Percentiles rank a stretch among this genome's conserved stretches.
phyloP scores from a whole-genome alignment of 2,888 invertebrate species.

The Rhopalosiphum nymphaeae region DNA sequence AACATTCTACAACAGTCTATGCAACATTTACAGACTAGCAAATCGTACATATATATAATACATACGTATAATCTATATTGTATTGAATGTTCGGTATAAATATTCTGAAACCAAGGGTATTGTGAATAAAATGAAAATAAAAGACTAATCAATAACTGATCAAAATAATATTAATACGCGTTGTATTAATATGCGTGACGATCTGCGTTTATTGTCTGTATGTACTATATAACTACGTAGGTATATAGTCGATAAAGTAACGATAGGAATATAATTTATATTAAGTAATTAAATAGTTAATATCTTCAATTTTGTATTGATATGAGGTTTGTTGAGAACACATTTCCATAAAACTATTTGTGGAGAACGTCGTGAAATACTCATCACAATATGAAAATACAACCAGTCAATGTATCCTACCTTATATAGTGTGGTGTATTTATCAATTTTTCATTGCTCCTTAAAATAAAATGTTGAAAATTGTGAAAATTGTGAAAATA shows the following conservation, averaged over 20 bases:
- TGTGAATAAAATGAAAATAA: background rate
- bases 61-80: background rate
- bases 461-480: background rate
- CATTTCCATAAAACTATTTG: background rate
- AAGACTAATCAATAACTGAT: background rate
- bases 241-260: background rate
- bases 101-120: background rate
- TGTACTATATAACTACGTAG: too few species aligned
- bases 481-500: background rate
- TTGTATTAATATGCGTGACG: too few species aligned
- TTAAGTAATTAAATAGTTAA: background rate
- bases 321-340: background rate
- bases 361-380: background rate
- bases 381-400: background rate
- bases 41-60: background rate
- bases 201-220: background rate
- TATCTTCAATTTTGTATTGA: background rate
- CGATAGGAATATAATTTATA: background rate
- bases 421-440: background rate
- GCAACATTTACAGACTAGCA: background rate
- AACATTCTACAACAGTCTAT: too few species aligned
- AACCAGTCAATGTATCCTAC: background rate
- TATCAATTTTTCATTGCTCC: background rate
- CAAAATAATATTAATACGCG: background rate
- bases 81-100: background rate